Percentiles rank a stretch among this genome's conserved stretches.
Evolutionary conservation across 92 coral and sea anemone genomes (phyloP).

Genomic region (Palythoa caribaeorum): DNA sequence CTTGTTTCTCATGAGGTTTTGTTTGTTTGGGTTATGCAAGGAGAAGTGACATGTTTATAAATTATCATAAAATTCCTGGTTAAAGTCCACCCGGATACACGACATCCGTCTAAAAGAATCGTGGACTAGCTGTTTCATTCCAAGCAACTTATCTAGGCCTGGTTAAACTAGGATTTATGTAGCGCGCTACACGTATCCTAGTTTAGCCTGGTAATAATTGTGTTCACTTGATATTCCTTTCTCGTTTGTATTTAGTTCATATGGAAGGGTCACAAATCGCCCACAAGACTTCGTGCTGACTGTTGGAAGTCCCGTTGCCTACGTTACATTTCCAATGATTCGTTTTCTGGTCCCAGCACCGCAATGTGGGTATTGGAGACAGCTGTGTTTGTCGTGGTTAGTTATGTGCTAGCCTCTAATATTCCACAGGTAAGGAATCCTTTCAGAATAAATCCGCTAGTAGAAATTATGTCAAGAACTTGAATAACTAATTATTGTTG

Average conservation of each 20-base stretch:
- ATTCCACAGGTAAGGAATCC: conserved; percentile 72
- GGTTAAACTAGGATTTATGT: too few relatives aligned
- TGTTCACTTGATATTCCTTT: not conserved
- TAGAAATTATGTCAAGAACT: not conserved
- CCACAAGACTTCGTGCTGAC: conserved; percentile 12
- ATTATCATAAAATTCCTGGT: too few relatives aligned
- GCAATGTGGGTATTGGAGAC: conserved; percentile 77
- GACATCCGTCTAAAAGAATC: too few relatives aligned
- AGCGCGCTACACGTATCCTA: too few relatives aligned
- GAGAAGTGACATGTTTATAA: too few relatives aligned
- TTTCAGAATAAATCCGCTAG: not conserved
- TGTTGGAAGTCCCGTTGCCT: conserved; percentile 60
- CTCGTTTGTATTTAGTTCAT: conserved; percentile 59
- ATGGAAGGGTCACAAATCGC: conserved; percentile 71
- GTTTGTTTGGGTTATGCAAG: too few relatives aligned
- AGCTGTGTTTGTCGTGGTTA: conserved; percentile 66
- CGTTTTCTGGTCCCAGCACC: conserved; percentile 79
- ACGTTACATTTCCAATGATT: conserved; percentile 65
- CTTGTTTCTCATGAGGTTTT: too few relatives aligned
- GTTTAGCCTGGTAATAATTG: too few relatives aligned
- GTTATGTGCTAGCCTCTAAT: conserved; percentile 81
- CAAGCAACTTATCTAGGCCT: too few relatives aligned
- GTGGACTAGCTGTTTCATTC: too few relatives aligned
- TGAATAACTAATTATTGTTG: too few relatives aligned
- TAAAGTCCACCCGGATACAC: too few relatives aligned